These are phyloP conservation scores for Hololepta plana DNA, from an alignment of 2,888 invertebrate genomes.

Conservation along the genomic window DNA sequence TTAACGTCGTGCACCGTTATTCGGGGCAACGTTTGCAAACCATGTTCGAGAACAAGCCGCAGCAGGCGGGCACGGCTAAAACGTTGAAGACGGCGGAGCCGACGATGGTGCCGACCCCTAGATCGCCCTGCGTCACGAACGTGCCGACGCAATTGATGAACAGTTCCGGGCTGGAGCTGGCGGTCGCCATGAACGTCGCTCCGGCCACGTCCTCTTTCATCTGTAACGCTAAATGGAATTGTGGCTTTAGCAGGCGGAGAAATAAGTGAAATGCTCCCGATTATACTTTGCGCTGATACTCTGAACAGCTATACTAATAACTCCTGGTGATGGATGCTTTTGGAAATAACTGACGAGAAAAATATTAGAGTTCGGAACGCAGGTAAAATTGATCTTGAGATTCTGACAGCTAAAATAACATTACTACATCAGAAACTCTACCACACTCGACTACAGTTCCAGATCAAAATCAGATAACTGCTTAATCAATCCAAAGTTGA, in stretches of 20 bases:
- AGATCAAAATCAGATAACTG: too few relatives aligned
- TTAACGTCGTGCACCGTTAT: neutral
- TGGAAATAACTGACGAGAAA: neutral
- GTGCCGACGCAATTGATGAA: constrained; percentile 74
- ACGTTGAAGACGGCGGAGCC: constrained; percentile 67
- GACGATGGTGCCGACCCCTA: constrained; percentile 60
- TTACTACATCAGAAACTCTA: too few relatives aligned
- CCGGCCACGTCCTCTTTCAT: constrained; percentile 67
- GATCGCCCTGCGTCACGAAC: constrained; percentile 56
- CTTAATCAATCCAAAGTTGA: too few relatives aligned
- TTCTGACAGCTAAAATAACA: too few relatives aligned
- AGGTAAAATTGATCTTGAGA: neutral
- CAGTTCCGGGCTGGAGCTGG: constrained; percentile 72
- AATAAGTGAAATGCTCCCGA: constrained; percentile 3
- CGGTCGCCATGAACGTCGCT: constrained; percentile 82
- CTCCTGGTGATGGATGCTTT: too few relatives aligned
- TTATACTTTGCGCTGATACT: constrained; percentile 3
- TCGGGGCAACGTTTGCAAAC: constrained; percentile 12
- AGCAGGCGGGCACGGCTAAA: constrained; percentile 57
- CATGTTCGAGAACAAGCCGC: constrained; percentile 43
- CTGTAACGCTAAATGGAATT: constrained; percentile 31
- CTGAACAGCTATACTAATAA: too few relatives aligned
- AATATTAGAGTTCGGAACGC: neutral
- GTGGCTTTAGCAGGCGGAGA: neutral
- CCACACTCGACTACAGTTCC: too few relatives aligned